Evolutionary conservation across 2,113 vertebrate genomes (phyloP).

Genomic region (Chauna torquata): DNA sequence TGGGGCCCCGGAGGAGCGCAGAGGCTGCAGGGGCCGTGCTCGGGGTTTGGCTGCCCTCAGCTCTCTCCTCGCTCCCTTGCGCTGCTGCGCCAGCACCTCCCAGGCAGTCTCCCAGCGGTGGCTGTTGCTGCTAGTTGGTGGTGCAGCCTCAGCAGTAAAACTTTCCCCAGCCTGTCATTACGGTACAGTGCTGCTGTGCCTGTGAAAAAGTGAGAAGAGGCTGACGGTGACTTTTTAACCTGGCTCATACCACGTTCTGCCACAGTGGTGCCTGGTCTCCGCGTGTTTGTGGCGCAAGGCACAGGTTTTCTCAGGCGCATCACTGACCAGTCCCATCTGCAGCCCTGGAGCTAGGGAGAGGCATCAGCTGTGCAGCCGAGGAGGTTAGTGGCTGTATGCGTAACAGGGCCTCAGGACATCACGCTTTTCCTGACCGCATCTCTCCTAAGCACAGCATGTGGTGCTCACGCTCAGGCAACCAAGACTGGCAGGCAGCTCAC

Average conservation of each 20-base stretch:
- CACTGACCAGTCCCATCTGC: background rate
- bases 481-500: background rate
- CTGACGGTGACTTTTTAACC: background rate
- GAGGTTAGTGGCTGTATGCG: background rate
- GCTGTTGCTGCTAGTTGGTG: background rate
- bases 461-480: background rate
- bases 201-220: background rate
- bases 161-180: too few species aligned
- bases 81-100: background rate
- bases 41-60: background rate
- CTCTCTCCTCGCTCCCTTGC: accelerated
- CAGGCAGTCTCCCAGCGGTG: background rate
- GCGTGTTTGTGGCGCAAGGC: background rate
- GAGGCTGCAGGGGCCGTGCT: background rate
- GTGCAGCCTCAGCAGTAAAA: too few species aligned
- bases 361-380: background rate
- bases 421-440: background rate
- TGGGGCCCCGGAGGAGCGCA: background rate
- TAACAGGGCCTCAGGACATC: background rate
- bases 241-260: background rate
- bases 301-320: background rate
- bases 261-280: background rate
- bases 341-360: background rate
- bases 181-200: too few species aligned
- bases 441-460: background rate